Evolutionary conservation across 2,797 vertebrate genomes (phyloP).

Genomic region (Tenualosa thibaudeaui): DNA sequence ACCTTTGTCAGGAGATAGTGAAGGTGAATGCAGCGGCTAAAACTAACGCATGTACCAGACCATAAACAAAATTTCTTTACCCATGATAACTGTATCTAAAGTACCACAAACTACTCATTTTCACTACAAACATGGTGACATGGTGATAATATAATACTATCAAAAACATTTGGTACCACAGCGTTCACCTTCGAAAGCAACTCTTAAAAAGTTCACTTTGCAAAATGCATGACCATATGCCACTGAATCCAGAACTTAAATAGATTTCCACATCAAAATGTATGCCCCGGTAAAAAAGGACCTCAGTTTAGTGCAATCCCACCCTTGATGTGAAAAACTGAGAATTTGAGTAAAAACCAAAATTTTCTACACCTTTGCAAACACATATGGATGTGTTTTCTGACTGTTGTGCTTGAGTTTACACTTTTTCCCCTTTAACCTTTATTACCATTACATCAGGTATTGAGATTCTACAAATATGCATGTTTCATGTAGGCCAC

Average conservation of each 20-base stretch:
- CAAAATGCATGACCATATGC: background rate
- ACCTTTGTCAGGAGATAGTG: conserved; percentile 22
- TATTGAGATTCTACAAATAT: background rate
- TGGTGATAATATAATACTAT: background rate
- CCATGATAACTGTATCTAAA: background rate
- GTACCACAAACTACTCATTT: background rate
- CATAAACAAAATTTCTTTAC: background rate
- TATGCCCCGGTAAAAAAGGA: background rate
- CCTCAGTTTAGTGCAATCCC: background rate
- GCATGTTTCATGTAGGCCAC: background rate
- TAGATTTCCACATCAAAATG: background rate
- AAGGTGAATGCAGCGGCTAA: conserved; percentile 57
- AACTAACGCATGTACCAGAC: background rate
- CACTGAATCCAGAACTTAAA: background rate
- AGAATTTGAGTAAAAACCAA: background rate
- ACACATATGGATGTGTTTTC: background rate
- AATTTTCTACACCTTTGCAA: background rate
- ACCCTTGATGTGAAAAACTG: background rate
- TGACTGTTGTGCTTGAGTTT: background rate
- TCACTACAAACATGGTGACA: background rate
- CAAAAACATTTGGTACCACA: conserved; percentile 35
- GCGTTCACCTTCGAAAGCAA: conserved; percentile 54
- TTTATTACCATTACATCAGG: background rate
- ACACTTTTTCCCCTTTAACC: background rate
- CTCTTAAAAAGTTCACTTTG: background rate